Conservation (phyloP, 2,797 vertebrate species). For the Danio kyathit region DNA sequence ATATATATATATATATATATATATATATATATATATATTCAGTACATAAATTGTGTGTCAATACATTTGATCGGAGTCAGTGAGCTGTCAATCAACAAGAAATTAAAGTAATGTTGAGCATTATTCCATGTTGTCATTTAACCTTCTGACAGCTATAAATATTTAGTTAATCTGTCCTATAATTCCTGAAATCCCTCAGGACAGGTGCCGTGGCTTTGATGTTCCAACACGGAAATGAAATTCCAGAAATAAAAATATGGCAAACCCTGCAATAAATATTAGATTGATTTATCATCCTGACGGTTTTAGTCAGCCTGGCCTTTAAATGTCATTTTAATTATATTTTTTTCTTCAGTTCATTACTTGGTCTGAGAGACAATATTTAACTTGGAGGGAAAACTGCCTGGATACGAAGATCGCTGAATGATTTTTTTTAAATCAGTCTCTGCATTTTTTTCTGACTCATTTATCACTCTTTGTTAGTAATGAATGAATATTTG, state of each 20-base stretch:
- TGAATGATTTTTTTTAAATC: constrained; percentile 41
- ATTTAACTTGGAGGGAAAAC: constrained; percentile 47
- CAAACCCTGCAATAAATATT: constrained; percentile 53
- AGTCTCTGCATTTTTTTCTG: constrained; percentile 14
- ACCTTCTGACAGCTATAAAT: constrained; percentile 47
- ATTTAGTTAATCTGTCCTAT: constrained; percentile 33
- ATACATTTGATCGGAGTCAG: no score
- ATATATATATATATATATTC: no score
- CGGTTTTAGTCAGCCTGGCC: constrained; percentile 40
- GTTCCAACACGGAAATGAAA: constrained; percentile 56
- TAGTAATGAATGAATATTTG: constrained; percentile 45
- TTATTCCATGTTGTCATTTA: constrained; percentile 31
- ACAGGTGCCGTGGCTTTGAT: constrained; percentile 29
- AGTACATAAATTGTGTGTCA: no score
- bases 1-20: no score
- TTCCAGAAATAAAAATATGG: constrained; percentile 49
- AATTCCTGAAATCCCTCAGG: constrained; percentile 43
- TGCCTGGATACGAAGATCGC: constrained; percentile 45
- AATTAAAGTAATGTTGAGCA: background rate
- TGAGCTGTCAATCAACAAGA: no score
- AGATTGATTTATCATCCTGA: constrained; percentile 67
- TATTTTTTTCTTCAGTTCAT: constrained; percentile 52
- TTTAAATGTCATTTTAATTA: constrained; percentile 57
- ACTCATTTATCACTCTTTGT: constrained; percentile 34
- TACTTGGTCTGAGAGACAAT: constrained; percentile 40